Conservation (phyloP, 2,888 invertebrate genomes). For the Macaria notata region DNA sequence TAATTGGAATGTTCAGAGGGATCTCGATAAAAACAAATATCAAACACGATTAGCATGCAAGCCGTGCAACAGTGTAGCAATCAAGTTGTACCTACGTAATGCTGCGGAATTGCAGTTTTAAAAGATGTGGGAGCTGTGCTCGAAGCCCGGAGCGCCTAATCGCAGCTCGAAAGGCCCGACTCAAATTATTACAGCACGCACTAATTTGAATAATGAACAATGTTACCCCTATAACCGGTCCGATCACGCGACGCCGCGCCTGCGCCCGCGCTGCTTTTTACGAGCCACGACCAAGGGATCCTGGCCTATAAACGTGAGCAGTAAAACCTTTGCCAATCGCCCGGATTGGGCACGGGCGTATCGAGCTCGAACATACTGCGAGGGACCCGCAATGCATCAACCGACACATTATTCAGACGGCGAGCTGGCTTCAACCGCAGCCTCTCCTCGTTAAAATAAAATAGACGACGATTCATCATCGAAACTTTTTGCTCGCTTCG, state of each 20-base stretch:
- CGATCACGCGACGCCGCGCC: conserved; percentile 59
- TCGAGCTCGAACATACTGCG: conserved; percentile 35
- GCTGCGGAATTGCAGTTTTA: conserved; percentile 25
- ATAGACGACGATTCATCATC: conserved; percentile 59
- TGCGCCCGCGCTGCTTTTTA: conserved; percentile 50
- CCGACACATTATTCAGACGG: conserved; percentile 28
- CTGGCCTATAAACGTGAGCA: conserved; percentile 57
- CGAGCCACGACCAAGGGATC: conserved; percentile 50
- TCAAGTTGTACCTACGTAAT: conserved; percentile 1
- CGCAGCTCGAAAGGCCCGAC: conserved; percentile 54
- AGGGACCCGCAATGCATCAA: conserved; percentile 34
- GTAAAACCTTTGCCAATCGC: conserved; percentile 52
- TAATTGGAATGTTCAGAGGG: not conserved
- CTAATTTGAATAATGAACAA: conserved; percentile 79
- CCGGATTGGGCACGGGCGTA: conserved; percentile 39
- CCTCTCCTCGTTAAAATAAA: conserved; percentile 44
- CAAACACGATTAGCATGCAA: conserved; percentile 10
- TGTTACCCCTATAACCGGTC: conserved; percentile 70
- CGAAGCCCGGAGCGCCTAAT: conserved; percentile 46
- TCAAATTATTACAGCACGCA: conserved; percentile 73
- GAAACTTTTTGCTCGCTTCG: conserved; percentile 55
- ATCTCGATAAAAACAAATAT: conserved; percentile 4
- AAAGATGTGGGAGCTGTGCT: conserved; percentile 15
- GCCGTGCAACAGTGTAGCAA: conserved; percentile 14
- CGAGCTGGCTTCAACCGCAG: conserved; percentile 20